A percentile compares a stretch with the other conserved stretches of the same genome.
These are phyloP conservation scores for Tetragonisca angustula DNA, from an alignment of 2,888 invertebrate genomes.

Conservation along the genomic window DNA sequence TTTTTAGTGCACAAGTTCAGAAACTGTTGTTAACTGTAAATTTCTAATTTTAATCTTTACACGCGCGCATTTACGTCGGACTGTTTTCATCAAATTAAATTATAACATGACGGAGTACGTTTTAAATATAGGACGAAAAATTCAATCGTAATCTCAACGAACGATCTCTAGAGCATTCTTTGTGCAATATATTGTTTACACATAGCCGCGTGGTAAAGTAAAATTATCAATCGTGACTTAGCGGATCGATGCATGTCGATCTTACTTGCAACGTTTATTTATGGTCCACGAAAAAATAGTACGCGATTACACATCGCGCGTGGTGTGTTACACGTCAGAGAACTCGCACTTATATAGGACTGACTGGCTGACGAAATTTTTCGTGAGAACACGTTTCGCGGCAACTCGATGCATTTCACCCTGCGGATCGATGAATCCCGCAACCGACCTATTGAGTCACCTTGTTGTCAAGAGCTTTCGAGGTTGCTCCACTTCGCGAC, in stretches of 20 bases:
- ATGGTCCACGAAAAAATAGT: conserved; percentile 58
- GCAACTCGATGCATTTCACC: background rate
- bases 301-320: conserved; percentile 43
- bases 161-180: background rate
- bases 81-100: background rate
- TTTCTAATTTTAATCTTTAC: background rate
- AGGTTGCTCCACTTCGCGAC: background rate
- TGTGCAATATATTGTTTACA: conserved; percentile 39
- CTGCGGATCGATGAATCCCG: background rate
- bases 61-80: background rate
- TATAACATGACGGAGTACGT: background rate
- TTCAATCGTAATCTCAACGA: no score
- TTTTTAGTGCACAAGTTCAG: background rate
- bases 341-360: conserved; percentile 12
- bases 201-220: conserved; percentile 16
- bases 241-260: conserved; percentile 1
- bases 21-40: background rate
- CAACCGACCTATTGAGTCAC: background rate
- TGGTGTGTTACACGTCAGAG: conserved; percentile 18
- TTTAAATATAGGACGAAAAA: background rate
- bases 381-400: conserved; percentile 28
- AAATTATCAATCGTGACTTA: conserved; percentile 34
- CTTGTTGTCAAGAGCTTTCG: background rate
- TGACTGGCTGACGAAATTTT: conserved; percentile 39
- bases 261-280: conserved; percentile 45